phyloP scores from a whole-genome alignment of 2,113 vertebrate genomes.

The Python bivittatus region DNA sequence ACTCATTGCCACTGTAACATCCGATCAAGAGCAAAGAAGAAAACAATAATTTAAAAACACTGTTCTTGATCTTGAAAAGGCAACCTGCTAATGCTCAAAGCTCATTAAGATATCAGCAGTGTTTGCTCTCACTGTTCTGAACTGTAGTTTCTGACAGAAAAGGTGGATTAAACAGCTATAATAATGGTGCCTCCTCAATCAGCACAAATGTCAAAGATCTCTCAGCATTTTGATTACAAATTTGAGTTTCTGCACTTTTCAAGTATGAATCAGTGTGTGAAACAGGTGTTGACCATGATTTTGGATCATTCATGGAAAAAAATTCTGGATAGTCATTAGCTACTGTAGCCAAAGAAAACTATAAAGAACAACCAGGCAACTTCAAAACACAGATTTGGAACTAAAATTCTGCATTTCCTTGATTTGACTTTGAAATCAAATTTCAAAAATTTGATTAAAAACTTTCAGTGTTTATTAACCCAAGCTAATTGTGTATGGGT shows the following conservation, averaged over 20 bases:
- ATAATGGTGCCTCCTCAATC: slow-evolving; percentile 49
- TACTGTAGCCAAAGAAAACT: not conserved
- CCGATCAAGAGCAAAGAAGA: not conserved
- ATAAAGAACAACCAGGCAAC: not conserved
- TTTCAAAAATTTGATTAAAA: slow-evolving; percentile 6
- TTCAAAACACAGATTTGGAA: not conserved
- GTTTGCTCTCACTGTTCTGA: slow-evolving; percentile 64
- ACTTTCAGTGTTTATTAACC: slow-evolving; percentile 47
- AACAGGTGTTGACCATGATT: too few species aligned
- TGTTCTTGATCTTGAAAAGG: slow-evolving; percentile 72
- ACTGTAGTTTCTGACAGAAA: slow-evolving; percentile 62
- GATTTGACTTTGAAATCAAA: not conserved
- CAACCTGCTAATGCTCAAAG: slow-evolving; percentile 81
- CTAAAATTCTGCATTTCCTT: slow-evolving; percentile 36
- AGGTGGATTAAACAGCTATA: slow-evolving; percentile 64
- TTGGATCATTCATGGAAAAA: not conserved
- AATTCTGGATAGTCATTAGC: not conserved
- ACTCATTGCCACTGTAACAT: too few species aligned
- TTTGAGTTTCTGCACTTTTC: not conserved
- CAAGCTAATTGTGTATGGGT: slow-evolving; percentile 21
- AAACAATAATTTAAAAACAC: not conserved
- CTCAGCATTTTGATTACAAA: slow-evolving; percentile 57
- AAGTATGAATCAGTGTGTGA: not conserved
- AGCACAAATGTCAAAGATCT: slow-evolving; percentile 30
- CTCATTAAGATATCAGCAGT: slow-evolving; percentile 76